These are phyloP conservation scores for Actenoides lindsayi DNA, from an alignment of 2,113 vertebrate genomes.

Conservation along the genomic window DNA sequence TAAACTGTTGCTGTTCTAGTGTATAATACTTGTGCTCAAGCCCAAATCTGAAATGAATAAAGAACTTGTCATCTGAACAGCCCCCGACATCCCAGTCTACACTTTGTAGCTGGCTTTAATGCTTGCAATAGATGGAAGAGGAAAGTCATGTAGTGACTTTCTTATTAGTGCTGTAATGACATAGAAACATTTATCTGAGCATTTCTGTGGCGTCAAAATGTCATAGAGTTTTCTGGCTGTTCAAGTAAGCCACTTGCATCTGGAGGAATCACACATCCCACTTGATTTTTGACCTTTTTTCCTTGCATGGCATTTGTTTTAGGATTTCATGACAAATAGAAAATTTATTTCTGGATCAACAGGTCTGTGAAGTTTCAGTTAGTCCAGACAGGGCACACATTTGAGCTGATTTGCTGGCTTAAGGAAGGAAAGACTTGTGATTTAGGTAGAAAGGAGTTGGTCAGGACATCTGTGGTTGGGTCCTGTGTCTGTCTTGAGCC, in stretches of 20 bases:
- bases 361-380: not conserved
- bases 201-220: not conserved
- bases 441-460: not conserved
- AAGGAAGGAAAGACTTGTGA: not conserved
- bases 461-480: not conserved
- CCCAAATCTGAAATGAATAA: not conserved
- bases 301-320: not conserved
- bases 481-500: not conserved
- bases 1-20: not conserved
- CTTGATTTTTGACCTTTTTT: constrained; percentile 11
- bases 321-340: not conserved
- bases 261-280: not conserved
- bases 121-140: not conserved
- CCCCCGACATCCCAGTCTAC: not conserved
- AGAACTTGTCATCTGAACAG: not conserved
- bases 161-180: not conserved
- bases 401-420: not conserved
- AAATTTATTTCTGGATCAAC: not conserved
- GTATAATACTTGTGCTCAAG: not conserved
- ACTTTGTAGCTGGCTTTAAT: not conserved
- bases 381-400: not conserved
- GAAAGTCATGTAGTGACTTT: not conserved
- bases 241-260: not conserved
- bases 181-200: not conserved
- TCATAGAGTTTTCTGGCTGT: not conserved